Conservation (phyloP, 2,797 vertebrate species). For the Micromesistius poutassou region DNA sequence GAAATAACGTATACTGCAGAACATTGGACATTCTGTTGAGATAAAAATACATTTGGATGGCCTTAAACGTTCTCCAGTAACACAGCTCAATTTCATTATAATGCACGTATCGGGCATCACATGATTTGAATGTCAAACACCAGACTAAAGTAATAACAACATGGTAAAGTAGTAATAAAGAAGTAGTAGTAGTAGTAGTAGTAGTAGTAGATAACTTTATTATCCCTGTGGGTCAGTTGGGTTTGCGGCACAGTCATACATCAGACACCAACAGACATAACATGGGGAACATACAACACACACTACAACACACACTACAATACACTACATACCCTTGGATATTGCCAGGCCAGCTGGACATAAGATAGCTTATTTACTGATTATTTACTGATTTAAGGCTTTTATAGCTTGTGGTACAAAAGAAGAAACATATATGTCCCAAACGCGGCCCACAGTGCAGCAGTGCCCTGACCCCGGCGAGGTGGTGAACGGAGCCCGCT, state of each 20-base stretch:
- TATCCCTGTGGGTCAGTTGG: too few species aligned
- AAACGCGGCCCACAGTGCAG: constrained; percentile 72
- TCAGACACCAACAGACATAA: too few species aligned
- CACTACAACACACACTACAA: too few species aligned
- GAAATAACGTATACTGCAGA: not conserved
- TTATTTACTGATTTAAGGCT: too few species aligned
- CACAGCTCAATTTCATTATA: not conserved
- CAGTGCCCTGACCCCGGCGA: constrained; percentile 89
- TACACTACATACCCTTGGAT: too few species aligned
- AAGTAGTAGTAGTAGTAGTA: too few species aligned
- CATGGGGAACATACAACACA: too few species aligned
- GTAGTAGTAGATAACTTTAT: too few species aligned
- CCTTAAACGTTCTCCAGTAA: not conserved
- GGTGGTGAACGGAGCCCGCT: constrained; percentile 85
- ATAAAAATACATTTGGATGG: not conserved
- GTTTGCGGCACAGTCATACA: too few species aligned
- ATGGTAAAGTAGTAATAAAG: not conserved
- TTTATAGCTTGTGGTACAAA: too few species aligned
- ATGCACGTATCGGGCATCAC: not conserved
- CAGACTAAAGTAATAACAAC: not conserved
- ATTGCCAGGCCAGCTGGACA: too few species aligned
- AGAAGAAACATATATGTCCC: constrained; percentile 9
- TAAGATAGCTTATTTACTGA: too few species aligned
- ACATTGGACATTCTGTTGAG: not conserved
- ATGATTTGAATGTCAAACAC: not conserved